Conservation (phyloP, 2,113 vertebrate genomes). For the Eolophus roseicapilla region DNA sequence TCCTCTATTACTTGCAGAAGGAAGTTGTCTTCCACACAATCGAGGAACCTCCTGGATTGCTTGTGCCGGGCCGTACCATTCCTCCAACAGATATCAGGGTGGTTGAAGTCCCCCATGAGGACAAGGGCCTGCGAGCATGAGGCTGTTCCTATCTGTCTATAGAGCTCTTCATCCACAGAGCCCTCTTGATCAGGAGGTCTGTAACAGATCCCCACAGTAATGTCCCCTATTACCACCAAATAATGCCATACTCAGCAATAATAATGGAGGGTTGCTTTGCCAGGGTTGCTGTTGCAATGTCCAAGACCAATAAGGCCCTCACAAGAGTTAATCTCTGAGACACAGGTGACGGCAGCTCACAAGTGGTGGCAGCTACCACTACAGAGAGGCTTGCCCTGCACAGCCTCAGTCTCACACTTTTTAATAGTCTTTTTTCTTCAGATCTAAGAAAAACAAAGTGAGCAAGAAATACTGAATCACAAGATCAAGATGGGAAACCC, state of each 20-base stretch:
- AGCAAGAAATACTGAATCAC: background rate
- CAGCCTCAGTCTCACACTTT: background rate
- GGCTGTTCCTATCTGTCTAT: no score
- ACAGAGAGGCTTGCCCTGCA: background rate
- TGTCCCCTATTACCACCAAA: no score
- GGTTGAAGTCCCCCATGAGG: no score
- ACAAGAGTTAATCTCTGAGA: background rate
- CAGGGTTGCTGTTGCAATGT: background rate
- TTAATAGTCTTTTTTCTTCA: background rate
- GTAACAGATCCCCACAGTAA: no score
- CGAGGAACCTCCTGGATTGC: no score
- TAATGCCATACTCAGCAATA: background rate
- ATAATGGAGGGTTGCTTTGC: background rate
- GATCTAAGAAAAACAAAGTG: background rate
- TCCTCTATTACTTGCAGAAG: no score
- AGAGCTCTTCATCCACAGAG: no score
- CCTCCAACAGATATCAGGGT: no score
- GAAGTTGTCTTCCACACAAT: no score
- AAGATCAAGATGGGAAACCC: background rate
- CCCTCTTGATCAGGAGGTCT: no score
- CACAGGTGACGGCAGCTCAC: background rate
- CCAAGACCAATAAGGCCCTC: background rate
- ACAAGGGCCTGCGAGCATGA: no score
- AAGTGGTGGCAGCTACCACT: accelerated
- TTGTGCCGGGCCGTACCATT: no score